Conservation (phyloP, 2,888 invertebrate species). For the Branchellion lobata region DNA sequence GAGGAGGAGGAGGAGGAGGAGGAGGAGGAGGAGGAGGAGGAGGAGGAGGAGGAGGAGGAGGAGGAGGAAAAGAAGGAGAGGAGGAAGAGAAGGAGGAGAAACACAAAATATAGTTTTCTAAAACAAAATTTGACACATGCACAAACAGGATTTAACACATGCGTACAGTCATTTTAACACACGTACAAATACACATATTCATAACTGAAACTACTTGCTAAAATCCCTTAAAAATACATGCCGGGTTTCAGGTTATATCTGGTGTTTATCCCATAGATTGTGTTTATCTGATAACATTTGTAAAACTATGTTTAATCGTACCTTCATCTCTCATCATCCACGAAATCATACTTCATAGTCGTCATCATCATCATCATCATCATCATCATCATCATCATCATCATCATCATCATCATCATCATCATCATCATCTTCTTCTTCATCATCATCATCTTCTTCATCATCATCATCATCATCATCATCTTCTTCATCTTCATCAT, state of each 20-base stretch:
- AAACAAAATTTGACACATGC: too few species aligned
- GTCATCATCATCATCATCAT: constrained; percentile 14
- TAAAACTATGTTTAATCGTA: neutral
- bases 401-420: constrained; percentile 36
- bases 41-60: neutral
- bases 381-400: constrained; percentile 37
- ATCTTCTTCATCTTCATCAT: neutral
- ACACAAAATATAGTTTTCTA: too few species aligned
- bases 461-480: constrained; percentile 29
- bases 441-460: constrained; percentile 43
- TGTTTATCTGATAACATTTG: neutral
- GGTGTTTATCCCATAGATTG: too few species aligned
- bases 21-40: neutral
- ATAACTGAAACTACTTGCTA: too few species aligned
- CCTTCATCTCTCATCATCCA: neutral
- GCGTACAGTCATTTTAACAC: too few species aligned
- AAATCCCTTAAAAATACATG: too few species aligned
- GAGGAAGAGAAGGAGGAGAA: neutral
- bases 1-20: neutral
- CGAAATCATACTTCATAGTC: neutral
- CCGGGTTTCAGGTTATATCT: too few species aligned
- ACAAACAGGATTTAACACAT: too few species aligned
- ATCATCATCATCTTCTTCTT: constrained; percentile 6
- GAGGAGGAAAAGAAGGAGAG: neutral
- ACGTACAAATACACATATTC: too few species aligned